A percentile compares a stretch with the other conserved stretches of the same genome.
phyloP scores from a whole-genome alignment of 2,888 invertebrate genomes.

The Limenitis camilla region DNA sequence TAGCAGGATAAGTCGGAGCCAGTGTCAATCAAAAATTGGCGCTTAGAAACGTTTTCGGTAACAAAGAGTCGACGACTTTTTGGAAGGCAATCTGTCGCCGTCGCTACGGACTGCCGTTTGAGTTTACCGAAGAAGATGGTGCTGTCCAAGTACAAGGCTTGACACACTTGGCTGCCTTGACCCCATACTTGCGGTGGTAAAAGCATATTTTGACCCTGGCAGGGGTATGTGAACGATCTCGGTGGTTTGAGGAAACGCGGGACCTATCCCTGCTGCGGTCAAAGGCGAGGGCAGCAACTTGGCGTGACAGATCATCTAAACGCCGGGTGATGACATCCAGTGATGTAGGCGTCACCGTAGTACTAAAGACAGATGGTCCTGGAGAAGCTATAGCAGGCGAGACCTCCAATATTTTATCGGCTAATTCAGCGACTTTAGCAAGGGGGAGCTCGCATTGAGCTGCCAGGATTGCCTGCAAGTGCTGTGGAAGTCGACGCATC shows the following conservation, averaged over 20 bases:
- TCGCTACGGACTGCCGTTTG: background rate
- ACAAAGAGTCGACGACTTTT: conserved; percentile 2
- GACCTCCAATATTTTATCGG: too few relatives aligned
- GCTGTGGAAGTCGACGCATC: background rate
- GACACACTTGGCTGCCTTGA: background rate
- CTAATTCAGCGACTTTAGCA: background rate
- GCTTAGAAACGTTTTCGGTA: conserved; percentile 10
- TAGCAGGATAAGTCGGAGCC: conserved; percentile 26
- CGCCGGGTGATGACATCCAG: background rate
- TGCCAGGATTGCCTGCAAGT: conserved; percentile 1
- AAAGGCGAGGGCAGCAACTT: background rate
- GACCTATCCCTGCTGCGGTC: background rate
- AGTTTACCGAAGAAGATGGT: background rate
- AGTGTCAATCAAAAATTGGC: conserved; percentile 23
- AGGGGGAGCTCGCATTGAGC: background rate
- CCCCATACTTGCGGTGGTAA: background rate
- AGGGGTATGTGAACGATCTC: too few relatives aligned
- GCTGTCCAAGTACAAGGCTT: background rate
- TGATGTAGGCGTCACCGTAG: background rate
- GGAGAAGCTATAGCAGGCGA: background rate
- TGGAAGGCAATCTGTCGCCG: background rate
- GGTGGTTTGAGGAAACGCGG: too few relatives aligned
- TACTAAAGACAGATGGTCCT: background rate
- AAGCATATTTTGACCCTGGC: background rate
- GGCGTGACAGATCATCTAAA: background rate